These are phyloP conservation scores for Spodoptera littoralis DNA, from an alignment of 2,888 invertebrate species.

Conservation along the genomic window DNA sequence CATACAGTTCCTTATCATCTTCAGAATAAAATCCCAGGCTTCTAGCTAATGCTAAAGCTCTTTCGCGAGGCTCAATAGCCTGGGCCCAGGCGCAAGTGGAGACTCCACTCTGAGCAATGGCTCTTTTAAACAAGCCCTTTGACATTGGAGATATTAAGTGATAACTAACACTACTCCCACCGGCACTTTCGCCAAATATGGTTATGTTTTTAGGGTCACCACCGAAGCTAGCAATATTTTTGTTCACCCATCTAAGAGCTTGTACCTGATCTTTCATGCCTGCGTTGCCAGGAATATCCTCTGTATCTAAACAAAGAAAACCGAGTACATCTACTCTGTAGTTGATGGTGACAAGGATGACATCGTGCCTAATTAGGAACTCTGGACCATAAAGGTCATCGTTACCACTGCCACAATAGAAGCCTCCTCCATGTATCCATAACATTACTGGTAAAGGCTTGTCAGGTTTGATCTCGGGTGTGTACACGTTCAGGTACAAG, in stretches of 20 bases:
- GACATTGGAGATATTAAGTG: conserved; percentile 74
- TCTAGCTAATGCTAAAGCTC: conserved; percentile 64
- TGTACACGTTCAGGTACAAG: conserved; percentile 74
- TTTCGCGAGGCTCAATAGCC: conserved; percentile 80
- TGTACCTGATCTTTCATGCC: conserved; percentile 75
- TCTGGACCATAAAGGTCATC: conserved; percentile 69
- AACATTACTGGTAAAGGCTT: conserved; percentile 70
- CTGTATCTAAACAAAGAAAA: conserved; percentile 69
- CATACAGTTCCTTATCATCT: conserved; percentile 58
- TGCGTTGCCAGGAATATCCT: conserved; percentile 73
- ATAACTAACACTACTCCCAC: conserved; percentile 61
- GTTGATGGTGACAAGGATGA: conserved; percentile 74
- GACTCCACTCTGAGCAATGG: conserved; percentile 92
- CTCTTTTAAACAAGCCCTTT: conserved; percentile 71
- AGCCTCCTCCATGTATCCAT: conserved; percentile 73
- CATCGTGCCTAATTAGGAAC: conserved; percentile 66
- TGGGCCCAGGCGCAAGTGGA: conserved; percentile 89
- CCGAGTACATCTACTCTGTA: conserved; percentile 72
- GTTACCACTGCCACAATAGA: conserved; percentile 67
- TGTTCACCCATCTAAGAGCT: conserved; percentile 68
- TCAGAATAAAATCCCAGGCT: conserved; percentile 63
- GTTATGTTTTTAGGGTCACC: conserved; percentile 68
- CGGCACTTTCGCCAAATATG: conserved; percentile 73
- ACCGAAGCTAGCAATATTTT: conserved; percentile 67
- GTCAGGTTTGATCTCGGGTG: conserved; percentile 60